Evolutionary conservation across 92 coral and sea anemone genomes (phyloP), one percentile per base, ranked within the genome.

Genomic region (Epizoanthus rinbou): DNA sequence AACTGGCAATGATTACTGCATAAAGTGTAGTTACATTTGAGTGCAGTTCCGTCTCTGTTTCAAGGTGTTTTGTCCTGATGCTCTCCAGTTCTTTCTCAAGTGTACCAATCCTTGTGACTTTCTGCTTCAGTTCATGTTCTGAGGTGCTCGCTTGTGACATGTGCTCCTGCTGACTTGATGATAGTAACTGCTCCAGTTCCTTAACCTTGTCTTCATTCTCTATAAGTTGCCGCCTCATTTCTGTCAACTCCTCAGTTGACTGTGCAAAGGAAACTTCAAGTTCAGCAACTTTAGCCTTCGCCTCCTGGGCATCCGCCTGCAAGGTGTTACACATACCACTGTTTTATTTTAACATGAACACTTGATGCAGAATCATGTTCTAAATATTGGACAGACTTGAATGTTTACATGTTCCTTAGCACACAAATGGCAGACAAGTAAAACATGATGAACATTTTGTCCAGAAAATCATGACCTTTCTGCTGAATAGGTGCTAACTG

Each of bases 11-110:
- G 19, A 6, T 21, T 57, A 17, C 57, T 3, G 57, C 18, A 3
- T 11, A 11, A 25, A 47, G 28, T 9, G 15, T 10, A 91, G 91
- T 81, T 91, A 93, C 98, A 15, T 88, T 82, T 52, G 80, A 72
- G 62, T 87, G 79, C 66, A 89, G 75, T 43, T 87, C 88, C 22
- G 23, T 79, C 54, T 86, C 86, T 60, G 86, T 86, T 28, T 86
- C 79, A 24, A 58, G 69, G 31, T 82, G 86, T 18, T 21, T 85
- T 53, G 67, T 75, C 7, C 53, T 68, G 4, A 67, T 84, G 53
- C 50, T 85, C 28, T 79, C 72, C 45, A 90, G 82, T 37, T 97
- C 97, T 24, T 84, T 87, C 82, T 92, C 93, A 80, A 97, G 87
- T 56, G 74, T 67, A 19, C 45, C 74, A 56, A 97, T 92, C 80